phyloP scores from a whole-genome alignment of 2,113 vertebrate genomes.

The Cairina moschata region DNA sequence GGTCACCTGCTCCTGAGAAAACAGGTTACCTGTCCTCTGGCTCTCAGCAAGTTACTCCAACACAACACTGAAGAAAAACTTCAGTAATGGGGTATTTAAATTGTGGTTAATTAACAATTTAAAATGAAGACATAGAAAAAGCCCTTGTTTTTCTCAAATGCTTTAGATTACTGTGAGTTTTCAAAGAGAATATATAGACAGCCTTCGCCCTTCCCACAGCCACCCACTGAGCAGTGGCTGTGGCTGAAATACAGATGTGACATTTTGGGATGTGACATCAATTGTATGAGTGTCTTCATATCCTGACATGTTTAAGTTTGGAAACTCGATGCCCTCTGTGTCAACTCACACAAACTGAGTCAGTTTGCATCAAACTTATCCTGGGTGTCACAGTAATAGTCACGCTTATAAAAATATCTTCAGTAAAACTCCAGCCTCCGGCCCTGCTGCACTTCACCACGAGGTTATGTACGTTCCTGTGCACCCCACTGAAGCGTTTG shows the following conservation, averaged over 20 bases:
- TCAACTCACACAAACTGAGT: not conserved
- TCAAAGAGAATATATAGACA: not conserved
- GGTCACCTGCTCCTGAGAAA: not conserved
- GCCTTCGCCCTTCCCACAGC: not conserved
- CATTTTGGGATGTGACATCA: not conserved
- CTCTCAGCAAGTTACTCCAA: not conserved
- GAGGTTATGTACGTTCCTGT: too few species aligned
- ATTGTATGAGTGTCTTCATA: not conserved
- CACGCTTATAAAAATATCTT: not conserved
- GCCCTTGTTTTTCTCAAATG: not conserved
- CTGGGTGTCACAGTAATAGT: not conserved
- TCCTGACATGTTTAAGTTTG: not conserved
- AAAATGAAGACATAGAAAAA: not conserved
- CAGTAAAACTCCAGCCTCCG: not conserved
- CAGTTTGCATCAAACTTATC: not conserved
- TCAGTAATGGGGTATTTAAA: not conserved
- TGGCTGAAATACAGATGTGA: not conserved
- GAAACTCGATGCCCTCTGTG: not conserved
- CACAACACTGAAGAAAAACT: not conserved
- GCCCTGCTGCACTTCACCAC: not conserved
- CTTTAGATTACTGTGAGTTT: not conserved
- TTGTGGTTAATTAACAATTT: not conserved
- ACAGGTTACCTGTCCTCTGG: not conserved
- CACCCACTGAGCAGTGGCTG: not conserved
- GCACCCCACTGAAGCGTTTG: not conserved